phyloP scores from a whole-genome alignment of 2,888 invertebrate genomes.

The Eueremaeus valkanovi region DNA sequence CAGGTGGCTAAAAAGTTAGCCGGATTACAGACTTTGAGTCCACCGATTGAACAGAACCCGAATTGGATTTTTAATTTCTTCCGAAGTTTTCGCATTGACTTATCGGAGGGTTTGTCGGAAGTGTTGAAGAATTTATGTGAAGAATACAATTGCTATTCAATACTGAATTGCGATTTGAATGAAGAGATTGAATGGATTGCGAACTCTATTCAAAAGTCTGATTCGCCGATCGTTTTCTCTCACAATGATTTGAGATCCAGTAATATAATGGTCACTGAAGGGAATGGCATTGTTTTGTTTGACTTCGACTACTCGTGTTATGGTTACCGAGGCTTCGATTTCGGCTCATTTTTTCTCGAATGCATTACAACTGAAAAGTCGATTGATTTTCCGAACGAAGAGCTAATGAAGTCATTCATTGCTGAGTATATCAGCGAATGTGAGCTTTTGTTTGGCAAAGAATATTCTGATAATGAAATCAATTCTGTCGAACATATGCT shows the following conservation, averaged over 20 bases:
- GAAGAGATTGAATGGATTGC: slow-evolving; percentile 31
- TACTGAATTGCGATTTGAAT: slow-evolving; percentile 15
- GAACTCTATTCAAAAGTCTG: not conserved
- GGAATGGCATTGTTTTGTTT: not conserved
- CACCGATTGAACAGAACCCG: not conserved
- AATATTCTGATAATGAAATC: not conserved
- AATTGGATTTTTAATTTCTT: not conserved
- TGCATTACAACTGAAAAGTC: not conserved
- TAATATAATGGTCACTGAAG: slow-evolving; percentile 26
- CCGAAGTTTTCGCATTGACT: not conserved
- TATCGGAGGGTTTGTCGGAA: not conserved
- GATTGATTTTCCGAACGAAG: not conserved
- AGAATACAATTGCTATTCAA: slow-evolving; percentile 5
- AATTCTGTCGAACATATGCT: not conserved
- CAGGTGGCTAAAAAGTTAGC: not conserved
- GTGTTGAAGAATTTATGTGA: not conserved
- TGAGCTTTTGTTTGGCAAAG: not conserved
- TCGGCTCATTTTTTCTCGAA: not conserved
- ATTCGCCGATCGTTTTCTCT: not conserved
- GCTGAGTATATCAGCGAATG: not conserved
- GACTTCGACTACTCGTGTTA: slow-evolving; percentile 29
- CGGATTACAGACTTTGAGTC: not conserved
- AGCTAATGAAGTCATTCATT: not conserved
- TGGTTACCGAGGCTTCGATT: slow-evolving; percentile 23
- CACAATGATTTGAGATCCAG: slow-evolving; percentile 20